Evolutionary conservation across 2,888 invertebrate species (phyloP).

Genomic region (Graphium colonna): DNA sequence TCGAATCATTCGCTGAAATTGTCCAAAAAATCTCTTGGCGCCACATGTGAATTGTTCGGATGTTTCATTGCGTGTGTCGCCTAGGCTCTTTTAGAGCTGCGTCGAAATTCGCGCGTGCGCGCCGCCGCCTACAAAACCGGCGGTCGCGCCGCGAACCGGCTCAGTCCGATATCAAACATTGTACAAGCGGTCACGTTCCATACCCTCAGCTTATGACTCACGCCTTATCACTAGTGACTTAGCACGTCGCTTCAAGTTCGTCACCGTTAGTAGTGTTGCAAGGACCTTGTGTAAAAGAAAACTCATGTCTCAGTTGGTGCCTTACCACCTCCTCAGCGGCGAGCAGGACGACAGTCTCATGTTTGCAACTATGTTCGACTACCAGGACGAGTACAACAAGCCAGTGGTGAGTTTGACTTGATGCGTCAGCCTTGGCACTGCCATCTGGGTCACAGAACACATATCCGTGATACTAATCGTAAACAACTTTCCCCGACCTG

Average conservation of each 20-base stretch:
- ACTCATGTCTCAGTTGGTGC: conserved; percentile 84
- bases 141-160: conserved; percentile 63
- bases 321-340: conserved; percentile 69
- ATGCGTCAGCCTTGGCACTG: conserved; percentile 30
- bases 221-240: conserved; percentile 66
- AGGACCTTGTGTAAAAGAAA: conserved; percentile 51
- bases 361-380: conserved; percentile 79
- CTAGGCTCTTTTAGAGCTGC: conserved; percentile 48
- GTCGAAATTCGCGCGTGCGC: conserved; percentile 64
- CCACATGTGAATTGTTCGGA: conserved; percentile 60
- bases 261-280: conserved; percentile 38
- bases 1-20: conserved; percentile 62
- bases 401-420: conserved; percentile 72
- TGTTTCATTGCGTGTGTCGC: conserved; percentile 38
- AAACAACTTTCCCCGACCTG: conserved; percentile 53
- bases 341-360: conserved; percentile 78
- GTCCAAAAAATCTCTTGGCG: conserved; percentile 51
- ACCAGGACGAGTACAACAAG: conserved; percentile 72
- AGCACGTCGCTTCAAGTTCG: conserved; percentile 26
- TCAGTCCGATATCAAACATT: conserved; percentile 77
- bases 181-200: conserved; percentile 66
- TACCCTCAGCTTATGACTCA: conserved; percentile 63
- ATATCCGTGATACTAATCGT: conserved; percentile 40
- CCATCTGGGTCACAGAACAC: conserved; percentile 23
- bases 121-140: conserved; percentile 69